A percentile compares a stretch with the other conserved stretches of the same genome.
Conservation (phyloP, 2,113 vertebrate species). For the Hippotragus niger region DNA sequence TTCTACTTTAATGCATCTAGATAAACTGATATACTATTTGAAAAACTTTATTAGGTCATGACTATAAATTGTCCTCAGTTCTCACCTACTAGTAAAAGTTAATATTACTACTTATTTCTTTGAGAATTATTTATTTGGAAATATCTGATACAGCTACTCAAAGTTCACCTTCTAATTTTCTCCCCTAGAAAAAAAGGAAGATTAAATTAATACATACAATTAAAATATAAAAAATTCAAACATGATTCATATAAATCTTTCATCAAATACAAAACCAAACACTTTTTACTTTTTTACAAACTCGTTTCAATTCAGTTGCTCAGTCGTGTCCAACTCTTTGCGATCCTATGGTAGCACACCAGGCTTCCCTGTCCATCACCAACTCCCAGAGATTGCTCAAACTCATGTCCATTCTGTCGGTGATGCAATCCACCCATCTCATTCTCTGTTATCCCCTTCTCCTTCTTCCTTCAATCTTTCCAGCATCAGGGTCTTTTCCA, state of each 20-base stretch:
- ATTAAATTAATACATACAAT: not conserved
- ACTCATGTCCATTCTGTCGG: not conserved
- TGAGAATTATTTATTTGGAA: not conserved
- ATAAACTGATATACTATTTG: not conserved
- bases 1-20: not conserved
- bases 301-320: not conserved
- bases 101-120: not conserved
- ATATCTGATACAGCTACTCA: not conserved
- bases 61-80: not conserved
- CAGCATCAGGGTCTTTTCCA: not conserved
- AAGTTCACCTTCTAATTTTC: not conserved
- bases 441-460: not conserved
- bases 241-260: not conserved
- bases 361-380: not conserved
- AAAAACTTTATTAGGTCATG: not conserved
- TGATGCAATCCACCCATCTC: not conserved
- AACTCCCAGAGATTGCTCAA: not conserved
- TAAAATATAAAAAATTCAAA: not conserved
- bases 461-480: not conserved
- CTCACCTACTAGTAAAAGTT: not conserved
- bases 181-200: not conserved
- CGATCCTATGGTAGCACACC: rapidly evolving
- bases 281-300: not conserved
- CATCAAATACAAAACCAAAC: not conserved
- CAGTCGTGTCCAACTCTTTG: rapidly evolving